Evolutionary conservation across 2,113 vertebrate species (phyloP).

Genomic region (Pandion haliaetus): DNA sequence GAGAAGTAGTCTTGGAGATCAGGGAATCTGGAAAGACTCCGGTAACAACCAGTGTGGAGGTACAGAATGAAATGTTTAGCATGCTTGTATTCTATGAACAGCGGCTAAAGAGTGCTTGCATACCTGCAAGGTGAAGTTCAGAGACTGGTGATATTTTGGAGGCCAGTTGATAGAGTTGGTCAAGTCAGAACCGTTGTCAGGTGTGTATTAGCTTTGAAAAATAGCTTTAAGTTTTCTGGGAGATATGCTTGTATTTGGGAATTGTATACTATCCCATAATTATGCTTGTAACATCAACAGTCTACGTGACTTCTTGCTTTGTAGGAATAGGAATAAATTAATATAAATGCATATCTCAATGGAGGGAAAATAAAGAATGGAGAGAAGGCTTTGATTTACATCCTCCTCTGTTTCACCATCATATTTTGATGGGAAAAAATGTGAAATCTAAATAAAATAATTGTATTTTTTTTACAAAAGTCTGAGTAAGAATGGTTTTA

Average conservation of each 20-base stretch:
- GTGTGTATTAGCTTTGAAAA: neutral
- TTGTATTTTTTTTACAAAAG: neutral
- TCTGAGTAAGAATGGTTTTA: neutral
- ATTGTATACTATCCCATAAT: neutral
- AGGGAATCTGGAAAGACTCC: neutral
- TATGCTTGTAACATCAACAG: neutral
- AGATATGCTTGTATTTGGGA: neutral
- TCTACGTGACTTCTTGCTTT: neutral
- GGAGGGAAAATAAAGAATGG: neutral
- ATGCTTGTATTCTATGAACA: neutral
- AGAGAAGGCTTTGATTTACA: neutral
- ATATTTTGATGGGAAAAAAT: neutral
- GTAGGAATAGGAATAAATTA: neutral
- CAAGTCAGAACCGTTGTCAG: neutral
- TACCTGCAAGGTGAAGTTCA: neutral
- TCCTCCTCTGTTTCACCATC: neutral
- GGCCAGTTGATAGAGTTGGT: neutral
- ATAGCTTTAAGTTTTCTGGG: neutral
- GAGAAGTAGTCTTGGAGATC: neutral
- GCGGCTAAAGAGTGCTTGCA: neutral
- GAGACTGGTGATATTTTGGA: neutral
- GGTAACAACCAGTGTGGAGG: neutral
- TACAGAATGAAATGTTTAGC: neutral
- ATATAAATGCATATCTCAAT: neutral
- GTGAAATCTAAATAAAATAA: neutral